Base-by-base conservation (phyloP, 2,113 vertebrate species). In the Notechis scutatus region DNA sequence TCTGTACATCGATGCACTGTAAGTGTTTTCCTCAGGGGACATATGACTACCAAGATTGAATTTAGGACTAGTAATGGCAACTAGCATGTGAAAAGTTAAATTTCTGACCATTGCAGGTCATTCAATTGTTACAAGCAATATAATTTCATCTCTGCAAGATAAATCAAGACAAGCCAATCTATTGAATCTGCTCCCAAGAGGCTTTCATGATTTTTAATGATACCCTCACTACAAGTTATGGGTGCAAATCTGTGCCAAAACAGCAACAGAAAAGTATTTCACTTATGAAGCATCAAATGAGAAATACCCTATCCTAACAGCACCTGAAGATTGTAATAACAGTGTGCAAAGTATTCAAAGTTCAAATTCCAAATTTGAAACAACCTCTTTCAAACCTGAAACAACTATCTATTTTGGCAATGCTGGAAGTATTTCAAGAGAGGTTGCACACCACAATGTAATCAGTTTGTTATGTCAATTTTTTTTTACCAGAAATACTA, bases 221-320 rank as follows among this genome's bases (percentile, higher is more conserved):
- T 34, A 52, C 21, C 56, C 54, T 54, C 12, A 14, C 81, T 24
- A 88, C 1, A 42, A 57, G 64, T 45, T 55, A 3, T 52, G 39
- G 91, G 4, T n/a, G 91, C 81, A 90, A 93, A 56, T 39, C 74
- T 88, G 56, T 94, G 92, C 92, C n/a, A 89, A 2, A 24, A 14
- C 12, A 54, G 39, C 14, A 92, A 74, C 52, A 89, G 50, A 42
- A 18, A 34, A 3, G 7, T n/a, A 89, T 18, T 69, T 23, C 64
- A 15, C 1, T 42, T 52, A 81, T 34, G 0, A 29, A 61, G 29
- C 12, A 6, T 1, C 15, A 10, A 21, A 15, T 1, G 50, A n/a
- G 10, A 9, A 1, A 56, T 0, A 56, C 42, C 1, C 15, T 23
- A 64, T 20, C 34, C 11, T 1, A 11, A 55, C 1, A 74, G 64